Base-by-base conservation (phyloP, 2,888 invertebrate genomes). In the Amphimallon solstitiale region DNA sequence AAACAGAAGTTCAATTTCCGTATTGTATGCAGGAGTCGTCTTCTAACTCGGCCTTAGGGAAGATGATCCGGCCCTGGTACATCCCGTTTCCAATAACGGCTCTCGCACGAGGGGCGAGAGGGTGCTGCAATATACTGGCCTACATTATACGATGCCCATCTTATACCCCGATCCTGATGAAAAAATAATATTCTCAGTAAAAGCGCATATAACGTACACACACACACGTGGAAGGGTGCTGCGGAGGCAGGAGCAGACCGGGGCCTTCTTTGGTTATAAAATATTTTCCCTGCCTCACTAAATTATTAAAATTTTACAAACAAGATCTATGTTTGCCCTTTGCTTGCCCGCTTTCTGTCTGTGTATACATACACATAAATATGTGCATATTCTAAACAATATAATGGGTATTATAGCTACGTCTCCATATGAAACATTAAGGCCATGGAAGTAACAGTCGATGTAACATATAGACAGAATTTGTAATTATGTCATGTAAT, bases 41-140 rank as follows among this genome's bases (percentile, higher is more conserved):
- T 17, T 17, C 19, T 45, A 17, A 45, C 10, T 19, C 17, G 19
- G 19, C 12, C 40, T 12, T 14, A 6, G 7, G 14, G 17, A 29
- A 29, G 43, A 17, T 59, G 43, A 59, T 59, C 56, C 56, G 56
- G 49, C 6, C 62, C 62, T 67, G 71, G 71, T 73, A 73, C 76
- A 74, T 75, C 74, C 73, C 74, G 72, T 76, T 78, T 78, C 76
- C 78, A 79, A 79, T 78, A 78, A 75, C 70, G 72, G 70, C 67
- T 70, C 63, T 59, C 68, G 45, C 62, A 23, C 63, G 51, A 48
- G 73, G 73, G 71, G 72, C 64, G 56, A 69, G 71, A 70, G 72
- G 72, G 67, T 70, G 74, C 74, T 73, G 78, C 78, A 79, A 79
- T 79, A 78, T 78, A 77, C 76, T 75, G 77, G 75, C 77, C 77